Evolutionary conservation across 2,888 invertebrate genomes (phyloP), one percentile per base, ranked within the genome.

Genomic region (Seladonia tumulorum): DNA sequence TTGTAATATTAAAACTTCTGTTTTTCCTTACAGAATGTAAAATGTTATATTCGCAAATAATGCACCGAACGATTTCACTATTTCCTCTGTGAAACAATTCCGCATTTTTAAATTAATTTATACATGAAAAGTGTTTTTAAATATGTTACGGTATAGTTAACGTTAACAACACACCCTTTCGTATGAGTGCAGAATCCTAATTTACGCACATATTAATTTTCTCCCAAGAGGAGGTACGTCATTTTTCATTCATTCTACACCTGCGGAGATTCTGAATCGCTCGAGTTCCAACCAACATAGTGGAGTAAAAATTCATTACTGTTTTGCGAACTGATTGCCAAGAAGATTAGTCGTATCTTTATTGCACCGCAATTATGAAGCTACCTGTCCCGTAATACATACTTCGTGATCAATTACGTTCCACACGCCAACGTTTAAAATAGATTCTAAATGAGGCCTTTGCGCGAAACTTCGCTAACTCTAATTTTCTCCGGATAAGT

Each of bases 321-420:
- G 53, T n/a, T 16, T 22, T 22, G 68, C 42, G 39, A 60, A 57
- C 60, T 63, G 76, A 79, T 80, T 73, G 49, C 29, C 22, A 49
- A 39, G 8, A 42, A 73, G 85, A 85, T 85, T 84, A 79, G 79
- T 35, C 76, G 49, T 72, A 77, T 73, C 76, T 84, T 84, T 85
- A 85, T 84, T 68, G 76, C 68, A 10, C 60, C 3, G 79, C 53
- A 84, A 84, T 85, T 85, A 84, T 68, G 42, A 79, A 79, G 79
- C 79, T 70, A 53, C 29, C 12, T 74, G 73, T 79, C 79, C 76
- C 47, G 53, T 29, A 72, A 68, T 76, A 49, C 53, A 49, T 66
- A 60, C 68, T 66, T 83, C 29, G 76, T 60, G 72, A 85, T 84
- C 84, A 74, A 76, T 79, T 84, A 85, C 53, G 45, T 14, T 68